phyloP scores from a whole-genome alignment of 2,888 invertebrate genomes.

The Tubulanus polymorphus region DNA sequence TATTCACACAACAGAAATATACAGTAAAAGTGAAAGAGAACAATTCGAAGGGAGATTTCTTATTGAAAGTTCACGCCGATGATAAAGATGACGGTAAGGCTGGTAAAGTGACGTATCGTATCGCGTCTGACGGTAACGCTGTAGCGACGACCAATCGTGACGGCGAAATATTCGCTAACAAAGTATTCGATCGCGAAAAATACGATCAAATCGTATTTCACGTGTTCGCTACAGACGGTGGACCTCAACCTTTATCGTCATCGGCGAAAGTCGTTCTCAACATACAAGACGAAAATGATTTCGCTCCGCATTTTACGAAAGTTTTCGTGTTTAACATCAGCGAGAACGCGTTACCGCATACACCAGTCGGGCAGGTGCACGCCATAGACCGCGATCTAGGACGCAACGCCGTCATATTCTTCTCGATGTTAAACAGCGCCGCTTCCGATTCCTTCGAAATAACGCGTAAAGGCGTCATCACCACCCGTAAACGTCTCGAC shows the following conservation, averaged over 20 bases:
- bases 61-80: neutral
- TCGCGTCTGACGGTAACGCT: neutral
- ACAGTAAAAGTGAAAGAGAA: neutral
- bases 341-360: constrained; percentile 2
- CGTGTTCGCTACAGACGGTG: constrained; percentile 6
- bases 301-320: neutral
- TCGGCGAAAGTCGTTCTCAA: neutral
- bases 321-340: constrained; percentile 1
- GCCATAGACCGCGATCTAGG: constrained; percentile 10
- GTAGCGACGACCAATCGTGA: neutral
- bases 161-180: constrained; percentile 4
- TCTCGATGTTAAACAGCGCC: neutral
- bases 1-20: neutral
- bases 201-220: neutral
- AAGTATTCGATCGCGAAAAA: constrained; percentile 3
- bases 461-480: constrained; percentile 14
- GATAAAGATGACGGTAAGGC: constrained; percentile 5
- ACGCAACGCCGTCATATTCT: constrained; percentile 6
- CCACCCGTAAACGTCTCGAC: constrained; percentile 27
- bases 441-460: neutral
- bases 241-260: neutral
- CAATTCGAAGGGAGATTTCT: neutral
- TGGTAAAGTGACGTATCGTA: neutral
- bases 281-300: constrained; percentile 1
- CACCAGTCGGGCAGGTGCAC: constrained; percentile 5